Conservation (phyloP, 2,113 vertebrate genomes). For the Grammomys dolichurus region DNA sequence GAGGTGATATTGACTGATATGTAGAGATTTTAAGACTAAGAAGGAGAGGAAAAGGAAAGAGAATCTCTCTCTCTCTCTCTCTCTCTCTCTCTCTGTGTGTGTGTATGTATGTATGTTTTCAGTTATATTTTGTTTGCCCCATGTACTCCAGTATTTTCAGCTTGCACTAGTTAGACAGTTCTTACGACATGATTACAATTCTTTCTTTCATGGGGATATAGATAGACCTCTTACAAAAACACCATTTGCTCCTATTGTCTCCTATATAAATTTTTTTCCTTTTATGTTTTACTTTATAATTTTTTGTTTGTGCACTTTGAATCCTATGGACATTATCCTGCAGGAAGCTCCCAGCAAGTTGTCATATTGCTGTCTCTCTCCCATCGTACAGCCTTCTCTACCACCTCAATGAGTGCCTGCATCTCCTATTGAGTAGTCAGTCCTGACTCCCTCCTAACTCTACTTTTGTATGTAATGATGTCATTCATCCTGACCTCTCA, state of each 20-base stretch:
- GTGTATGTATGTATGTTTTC: background rate
- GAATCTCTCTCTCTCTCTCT: too few species aligned
- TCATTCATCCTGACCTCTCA: background rate
- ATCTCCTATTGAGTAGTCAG: background rate
- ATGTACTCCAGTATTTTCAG: background rate
- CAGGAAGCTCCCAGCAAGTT: background rate
- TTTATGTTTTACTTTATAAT: background rate
- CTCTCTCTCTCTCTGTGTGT: too few species aligned
- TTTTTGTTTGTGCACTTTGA: background rate
- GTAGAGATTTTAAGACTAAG: background rate
- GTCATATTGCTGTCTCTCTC: background rate
- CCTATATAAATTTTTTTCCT: background rate
- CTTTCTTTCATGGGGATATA: background rate
- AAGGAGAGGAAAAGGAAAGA: background rate
- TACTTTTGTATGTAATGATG: background rate
- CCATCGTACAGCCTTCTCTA: background rate
- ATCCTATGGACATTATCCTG: background rate
- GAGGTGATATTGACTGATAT: background rate
- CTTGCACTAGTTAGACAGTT: background rate
- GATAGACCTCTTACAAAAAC: too few species aligned
- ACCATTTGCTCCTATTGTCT: background rate
- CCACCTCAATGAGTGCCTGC: background rate
- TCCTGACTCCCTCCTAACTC: background rate
- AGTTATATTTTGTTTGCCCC: background rate
- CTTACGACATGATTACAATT: background rate